Base-by-base conservation (phyloP, 2,113 vertebrate genomes). In the Boulengerochromis microlepis region DNA sequence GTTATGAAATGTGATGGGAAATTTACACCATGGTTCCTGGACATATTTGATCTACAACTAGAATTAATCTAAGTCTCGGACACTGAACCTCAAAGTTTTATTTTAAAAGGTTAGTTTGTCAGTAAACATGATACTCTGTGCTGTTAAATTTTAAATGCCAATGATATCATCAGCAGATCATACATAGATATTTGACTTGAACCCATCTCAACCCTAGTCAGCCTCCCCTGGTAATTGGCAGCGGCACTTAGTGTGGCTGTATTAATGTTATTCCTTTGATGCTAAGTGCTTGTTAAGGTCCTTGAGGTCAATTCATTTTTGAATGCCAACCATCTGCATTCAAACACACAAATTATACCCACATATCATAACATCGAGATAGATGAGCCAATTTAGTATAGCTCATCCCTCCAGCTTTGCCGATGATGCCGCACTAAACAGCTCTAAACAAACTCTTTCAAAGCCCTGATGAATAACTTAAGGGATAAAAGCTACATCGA, bases 391-490 rank as follows among this genome's bases (percentile, higher is more conserved):
- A 82, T 91, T 87, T 86, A 83, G 86, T 66, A 52, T 38, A 81
- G 35, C 81, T 88, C 89, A 85, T 90, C 90, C 89, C 82, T 87
- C 64, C 9, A 53, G 90, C 91, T 91, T 88, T 57, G 90, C 82
- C 71, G 85, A 89, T 9, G 90, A 90, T 81, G 66, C 87, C 92
- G 85, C 88, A 9, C 93, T 93, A 91, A 94, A 94, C 93, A 88
- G 91, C 93, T 91, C 94, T 94, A 95, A 95, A 95, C 95, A 95
- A 96, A 95, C 92, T 94, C 92, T 89, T 92, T 93, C 84, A 89
- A 93, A 94, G 89, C 89, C 86, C 86, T 89, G 92, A 94, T 96
- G 89, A 96, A 96, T 96, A 95, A 96, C 94, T 96, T 89, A 96
- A 94, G 87, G 93, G 87, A 93, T 96, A 95, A 96, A 94, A 96